These are phyloP conservation scores for Gastrophryne carolinensis DNA, from an alignment of 2,797 vertebrate genomes.

Conservation along the genomic window DNA sequence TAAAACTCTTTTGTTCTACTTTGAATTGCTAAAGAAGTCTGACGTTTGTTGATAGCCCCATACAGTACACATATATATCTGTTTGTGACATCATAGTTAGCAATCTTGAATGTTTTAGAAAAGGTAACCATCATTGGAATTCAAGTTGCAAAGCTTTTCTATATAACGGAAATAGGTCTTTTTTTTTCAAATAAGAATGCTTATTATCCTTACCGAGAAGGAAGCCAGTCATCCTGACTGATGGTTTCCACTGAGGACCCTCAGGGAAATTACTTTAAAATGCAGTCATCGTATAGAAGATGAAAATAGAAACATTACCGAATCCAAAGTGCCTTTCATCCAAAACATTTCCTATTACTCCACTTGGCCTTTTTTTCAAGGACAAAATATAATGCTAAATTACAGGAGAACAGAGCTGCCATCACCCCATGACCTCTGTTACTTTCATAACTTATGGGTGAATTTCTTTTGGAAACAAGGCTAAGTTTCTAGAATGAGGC, in stretches of 20 bases:
- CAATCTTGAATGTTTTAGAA: not conserved
- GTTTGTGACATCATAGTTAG: not conserved
- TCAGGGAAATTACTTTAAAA: conserved; percentile 1
- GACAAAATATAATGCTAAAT: no score
- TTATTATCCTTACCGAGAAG: not conserved
- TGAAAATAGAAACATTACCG: not conserved
- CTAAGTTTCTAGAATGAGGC: no score
- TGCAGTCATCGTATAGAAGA: not conserved
- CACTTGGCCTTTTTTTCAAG: not conserved
- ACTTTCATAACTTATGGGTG: no score
- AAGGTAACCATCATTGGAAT: not conserved
- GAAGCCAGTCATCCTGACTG: not conserved
- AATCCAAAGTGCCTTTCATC: not conserved
- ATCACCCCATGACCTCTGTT: no score
- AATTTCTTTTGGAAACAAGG: no score
- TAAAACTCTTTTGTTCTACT: no score
- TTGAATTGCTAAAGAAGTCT: not conserved
- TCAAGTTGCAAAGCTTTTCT: not conserved
- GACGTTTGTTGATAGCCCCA: no score
- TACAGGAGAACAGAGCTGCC: no score
- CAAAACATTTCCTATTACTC: not conserved
- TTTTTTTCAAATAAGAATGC: not conserved
- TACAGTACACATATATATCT: no score
- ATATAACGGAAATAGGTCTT: not conserved
- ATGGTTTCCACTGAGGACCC: not conserved